Evolutionary conservation across 1,140 invertebrate genomes (phyloP), one percentile per base, ranked within the genome.

Genomic region (Drepana arcuata): DNA sequence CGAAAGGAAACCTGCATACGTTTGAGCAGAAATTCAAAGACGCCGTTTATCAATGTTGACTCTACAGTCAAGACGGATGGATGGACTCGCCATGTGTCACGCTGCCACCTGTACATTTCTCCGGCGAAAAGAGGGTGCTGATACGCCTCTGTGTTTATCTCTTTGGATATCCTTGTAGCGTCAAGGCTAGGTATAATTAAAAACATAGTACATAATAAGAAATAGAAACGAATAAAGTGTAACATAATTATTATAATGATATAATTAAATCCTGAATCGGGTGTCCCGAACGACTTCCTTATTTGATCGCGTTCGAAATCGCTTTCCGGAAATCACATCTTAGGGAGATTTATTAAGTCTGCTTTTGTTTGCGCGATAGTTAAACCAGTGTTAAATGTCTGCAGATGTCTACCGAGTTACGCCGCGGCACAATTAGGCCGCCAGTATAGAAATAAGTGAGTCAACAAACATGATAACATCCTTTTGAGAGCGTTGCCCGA

Each of bases 401-500:
- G 24, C 30, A 37, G 38, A 16, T 44, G 41, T 54, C 53, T 49
- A 68, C 65, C 47, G 42, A 50, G 50, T 53, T 67, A 63, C 62
- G 56, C 48, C 16, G 14, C 18, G 12, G 26, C 41, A 57, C 62
- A 61, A 66, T 70, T 60, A 60, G 58, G 58, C 50, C 59, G 66
- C 54, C 45, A 35, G 47, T 61, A 55, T 59, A 42, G 41, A 58
- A 57, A 68, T 59, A 58, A 69, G 56, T 65, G 47, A 54, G 41
- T 52, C 56, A 70, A 73, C 54, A 75, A 75, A 75, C 59, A 65
- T n/a, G n/a, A n/a, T 14, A 57, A 44, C 59, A 60, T 66, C 59
- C 67, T 63, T 61, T 39, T 16, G 48, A 48, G 65, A 49, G 52
- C 65, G 53, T 54, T 52, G 62, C 24, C 56, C 64, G 59, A 37